Conservation (phyloP, 2,113 vertebrate species). For the Siphamia tubifer region DNA sequence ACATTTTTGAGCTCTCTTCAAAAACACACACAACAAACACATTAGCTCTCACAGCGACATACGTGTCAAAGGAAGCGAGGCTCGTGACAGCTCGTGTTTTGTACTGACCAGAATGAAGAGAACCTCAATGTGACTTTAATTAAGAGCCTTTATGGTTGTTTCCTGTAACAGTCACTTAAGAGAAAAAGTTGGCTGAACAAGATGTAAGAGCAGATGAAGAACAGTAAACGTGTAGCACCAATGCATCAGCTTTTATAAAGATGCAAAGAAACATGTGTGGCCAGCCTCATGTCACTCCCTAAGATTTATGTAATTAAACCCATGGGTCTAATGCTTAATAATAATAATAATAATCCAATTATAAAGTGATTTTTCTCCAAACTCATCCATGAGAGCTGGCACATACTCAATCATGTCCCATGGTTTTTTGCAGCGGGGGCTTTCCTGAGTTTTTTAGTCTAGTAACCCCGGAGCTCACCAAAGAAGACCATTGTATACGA, state of each 20-base stretch:
- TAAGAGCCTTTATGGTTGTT: slow-evolving; percentile 24
- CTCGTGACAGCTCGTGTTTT: neutral
- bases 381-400: slow-evolving; percentile 42
- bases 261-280: slow-evolving; percentile 9
- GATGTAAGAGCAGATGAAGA: slow-evolving; percentile 13
- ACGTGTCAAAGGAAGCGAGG: slow-evolving; percentile 12
- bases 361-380: slow-evolving; percentile 24
- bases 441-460: slow-evolving; percentile 54
- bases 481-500: slow-evolving; percentile 62
- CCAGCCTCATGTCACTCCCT: slow-evolving; percentile 8
- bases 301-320: slow-evolving; percentile 14
- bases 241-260: slow-evolving; percentile 18
- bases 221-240: neutral
- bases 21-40: slow-evolving; percentile 27
- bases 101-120: neutral
- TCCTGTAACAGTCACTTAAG: slow-evolving; percentile 27
- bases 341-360: slow-evolving; percentile 45
- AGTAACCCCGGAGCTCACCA: slow-evolving; percentile 25
- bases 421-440: slow-evolving; percentile 36
- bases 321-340: slow-evolving; percentile 25
- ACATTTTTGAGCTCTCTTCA: neutral
- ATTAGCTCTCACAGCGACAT: slow-evolving; percentile 10
- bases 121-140: slow-evolving; percentile 48
- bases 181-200: slow-evolving; percentile 9
- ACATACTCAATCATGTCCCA: slow-evolving; percentile 35